Percentiles rank a stretch among this genome's conserved stretches.
These are phyloP conservation scores for Deilephila elpenor DNA, from an alignment of 2,888 invertebrate genomes.

Conservation along the genomic window DNA sequence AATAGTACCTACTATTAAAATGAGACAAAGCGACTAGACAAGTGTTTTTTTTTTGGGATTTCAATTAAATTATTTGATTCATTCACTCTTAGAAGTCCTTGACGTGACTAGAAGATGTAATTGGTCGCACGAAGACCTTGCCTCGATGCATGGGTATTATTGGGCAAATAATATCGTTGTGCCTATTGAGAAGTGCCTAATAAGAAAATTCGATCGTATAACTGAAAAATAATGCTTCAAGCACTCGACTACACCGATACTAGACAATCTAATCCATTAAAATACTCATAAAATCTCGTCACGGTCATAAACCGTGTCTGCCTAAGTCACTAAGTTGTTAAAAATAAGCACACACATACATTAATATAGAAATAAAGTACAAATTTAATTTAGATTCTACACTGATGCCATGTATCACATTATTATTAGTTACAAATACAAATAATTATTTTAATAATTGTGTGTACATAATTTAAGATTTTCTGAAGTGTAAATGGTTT, in stretches of 20 bases:
- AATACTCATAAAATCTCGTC: constrained; percentile 30
- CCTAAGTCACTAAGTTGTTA: constrained; percentile 40
- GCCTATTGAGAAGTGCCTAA: no score
- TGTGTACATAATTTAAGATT: constrained; percentile 12
- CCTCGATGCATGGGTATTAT: no score
- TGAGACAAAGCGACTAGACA: no score
- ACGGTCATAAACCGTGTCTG: constrained; percentile 37
- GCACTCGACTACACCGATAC: constrained; percentile 2
- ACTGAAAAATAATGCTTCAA: not conserved
- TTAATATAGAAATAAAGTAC: constrained; percentile 59
- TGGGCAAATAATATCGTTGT: no score
- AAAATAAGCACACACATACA: constrained; percentile 43
- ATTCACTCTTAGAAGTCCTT: no score
- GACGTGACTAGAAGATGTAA: no score
- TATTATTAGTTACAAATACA: constrained; percentile 29
- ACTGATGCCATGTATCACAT: constrained; percentile 69
- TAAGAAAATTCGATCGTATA: not conserved
- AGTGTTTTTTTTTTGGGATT: no score
- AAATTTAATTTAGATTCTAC: constrained; percentile 61
- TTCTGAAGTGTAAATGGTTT: not conserved
- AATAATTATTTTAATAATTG: constrained; percentile 6
- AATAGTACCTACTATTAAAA: no score
- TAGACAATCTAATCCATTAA: constrained; percentile 9
- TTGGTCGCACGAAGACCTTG: no score
- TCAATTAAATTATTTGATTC: no score